Evolutionary conservation across 2,797 vertebrate species (phyloP), one percentile per base, ranked within the genome.

Genomic region (Podarcis lilfordi): DNA sequence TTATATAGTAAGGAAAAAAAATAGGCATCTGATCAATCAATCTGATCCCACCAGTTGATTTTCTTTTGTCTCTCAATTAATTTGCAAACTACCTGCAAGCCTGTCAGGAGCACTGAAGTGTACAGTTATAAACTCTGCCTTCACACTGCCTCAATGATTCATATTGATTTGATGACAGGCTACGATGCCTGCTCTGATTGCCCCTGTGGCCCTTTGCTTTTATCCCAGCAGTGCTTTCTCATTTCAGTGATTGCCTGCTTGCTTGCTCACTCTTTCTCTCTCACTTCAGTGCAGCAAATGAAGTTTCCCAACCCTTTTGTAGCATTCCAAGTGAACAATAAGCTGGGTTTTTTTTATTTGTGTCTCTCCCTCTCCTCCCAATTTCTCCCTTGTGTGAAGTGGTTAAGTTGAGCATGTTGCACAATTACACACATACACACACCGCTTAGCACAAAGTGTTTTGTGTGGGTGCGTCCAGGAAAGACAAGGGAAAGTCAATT

Each of bases 401-500:
- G 74, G 90, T 88, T 89, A 91, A 93, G 88, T 35, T 59, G 91
- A 93, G 88, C 77, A 90, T 91, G 75, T 88, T 86, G 29, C 80
- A 74, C 37, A 77, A 13, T 69, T n/a, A 68, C 78, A 45, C 78
- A 74, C 37, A 23, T 23, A 6, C 69, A 29, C 69, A 72, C 40
- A 13, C 59, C 11, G 25, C 45, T 82, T 55, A 40, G 59, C 45
- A 61, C 45, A 92, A 86, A 75, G 87, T 0, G 1, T 88, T 90
- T 89, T 90, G 89, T 92, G 82, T 89, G 87, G 92, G 88, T 4
- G 37, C 43, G 59, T 84, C 27, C 0, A 74, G 88, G 85, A 87
- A 91, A 93, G 91, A 86, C 40, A 94, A 89, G 29, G 76, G 76
- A 93, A 93, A 92, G 71, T 40, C 86, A 80, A 4, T 86, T 79